phyloP scores from a whole-genome alignment of 1,140 invertebrate genomes.

The Himalopsyche phryganea region DNA sequence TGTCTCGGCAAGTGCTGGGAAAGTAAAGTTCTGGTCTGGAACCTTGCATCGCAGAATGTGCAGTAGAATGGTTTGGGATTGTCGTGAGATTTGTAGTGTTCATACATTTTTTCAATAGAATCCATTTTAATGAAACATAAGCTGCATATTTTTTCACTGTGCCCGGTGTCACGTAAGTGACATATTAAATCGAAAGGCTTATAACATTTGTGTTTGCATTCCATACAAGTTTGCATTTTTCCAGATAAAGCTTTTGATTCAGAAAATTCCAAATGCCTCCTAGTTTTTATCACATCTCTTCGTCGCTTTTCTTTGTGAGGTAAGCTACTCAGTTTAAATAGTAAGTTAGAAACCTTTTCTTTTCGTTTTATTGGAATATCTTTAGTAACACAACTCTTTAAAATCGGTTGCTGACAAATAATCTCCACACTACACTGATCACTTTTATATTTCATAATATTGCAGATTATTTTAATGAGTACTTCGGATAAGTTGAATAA shows the following conservation, averaged over 20 bases:
- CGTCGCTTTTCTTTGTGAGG: no score
- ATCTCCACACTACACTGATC: no score
- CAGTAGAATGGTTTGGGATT: constrained; percentile 56
- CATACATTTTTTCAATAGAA: constrained; percentile 42
- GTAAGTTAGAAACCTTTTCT: background rate
- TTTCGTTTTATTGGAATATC: background rate
- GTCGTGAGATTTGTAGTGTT: constrained; percentile 50
- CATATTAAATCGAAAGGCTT: constrained; percentile 43
- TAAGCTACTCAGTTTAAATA: background rate
- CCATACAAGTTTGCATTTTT: constrained; percentile 45
- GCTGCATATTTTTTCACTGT: constrained; percentile 49
- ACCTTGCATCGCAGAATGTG: constrained; percentile 50
- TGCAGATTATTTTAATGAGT: constrained; percentile 21
- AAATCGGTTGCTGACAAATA: no score
- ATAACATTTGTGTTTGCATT: constrained; percentile 44
- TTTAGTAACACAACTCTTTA: background rate
- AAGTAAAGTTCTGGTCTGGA: constrained; percentile 52
- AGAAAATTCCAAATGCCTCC: background rate
- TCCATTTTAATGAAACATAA: constrained; percentile 51
- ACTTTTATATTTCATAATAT: constrained; percentile 1
- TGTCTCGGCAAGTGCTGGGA: constrained; percentile 57
- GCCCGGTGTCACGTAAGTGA: constrained; percentile 48
- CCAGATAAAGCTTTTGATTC: constrained; percentile 26
- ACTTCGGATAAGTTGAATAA: constrained; percentile 22
- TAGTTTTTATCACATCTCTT: no score